A percentile compares a stretch with the other conserved stretches of the same genome.
These are phyloP conservation scores for Plebejus argus DNA, from an alignment of 2,888 invertebrate species.

Conservation along the genomic window DNA sequence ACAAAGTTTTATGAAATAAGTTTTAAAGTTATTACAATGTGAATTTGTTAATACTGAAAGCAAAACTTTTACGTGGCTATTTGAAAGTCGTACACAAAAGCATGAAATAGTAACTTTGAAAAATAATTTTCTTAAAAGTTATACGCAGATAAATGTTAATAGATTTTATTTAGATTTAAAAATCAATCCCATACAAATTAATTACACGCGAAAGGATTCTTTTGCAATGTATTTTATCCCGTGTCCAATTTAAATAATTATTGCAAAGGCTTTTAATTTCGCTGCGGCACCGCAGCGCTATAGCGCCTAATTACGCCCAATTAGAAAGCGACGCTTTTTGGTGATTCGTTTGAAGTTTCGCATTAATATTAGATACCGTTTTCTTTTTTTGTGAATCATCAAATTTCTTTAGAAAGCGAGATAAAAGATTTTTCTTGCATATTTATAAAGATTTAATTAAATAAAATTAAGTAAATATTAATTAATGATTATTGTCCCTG, in stretches of 20 bases:
- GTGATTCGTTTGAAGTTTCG: not conserved
- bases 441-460: not conserved
- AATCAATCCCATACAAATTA: not conserved
- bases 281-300: slow-evolving; percentile 20
- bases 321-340: slow-evolving; percentile 26
- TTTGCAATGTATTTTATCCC: not conserved
- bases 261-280: slow-evolving; percentile 17
- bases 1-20: not conserved
- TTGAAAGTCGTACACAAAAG: not conserved
- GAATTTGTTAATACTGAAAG: no score
- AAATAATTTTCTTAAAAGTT: not conserved
- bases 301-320: slow-evolving; percentile 21
- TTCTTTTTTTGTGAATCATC: not conserved
- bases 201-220: not conserved
- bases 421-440: not conserved
- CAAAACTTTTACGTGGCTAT: not conserved
- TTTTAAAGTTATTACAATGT: not conserved
- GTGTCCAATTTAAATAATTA: slow-evolving; percentile 6
- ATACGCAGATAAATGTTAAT: not conserved
- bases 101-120: not conserved
- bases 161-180: no score
- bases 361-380: not conserved
- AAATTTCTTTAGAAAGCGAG: not conserved
- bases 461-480: no score
- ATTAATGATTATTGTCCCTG: not conserved